Conservation (phyloP, 2,797 vertebrate genomes). For the Jordanella pulchra region DNA sequence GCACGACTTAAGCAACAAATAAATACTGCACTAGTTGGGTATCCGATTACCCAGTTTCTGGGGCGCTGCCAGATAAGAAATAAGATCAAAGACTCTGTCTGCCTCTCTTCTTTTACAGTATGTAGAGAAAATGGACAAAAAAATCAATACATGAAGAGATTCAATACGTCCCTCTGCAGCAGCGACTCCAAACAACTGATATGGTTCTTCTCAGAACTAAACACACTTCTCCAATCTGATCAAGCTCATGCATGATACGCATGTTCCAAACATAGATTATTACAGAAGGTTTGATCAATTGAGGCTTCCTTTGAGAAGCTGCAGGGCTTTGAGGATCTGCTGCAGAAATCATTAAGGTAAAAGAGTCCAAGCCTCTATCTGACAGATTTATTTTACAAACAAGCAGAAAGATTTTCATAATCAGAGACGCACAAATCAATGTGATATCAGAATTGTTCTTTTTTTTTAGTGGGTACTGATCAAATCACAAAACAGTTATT, state of each 20-base stretch:
- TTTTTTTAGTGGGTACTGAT: too few species aligned
- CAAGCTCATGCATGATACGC: background rate
- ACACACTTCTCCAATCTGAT: background rate
- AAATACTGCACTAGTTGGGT: background rate
- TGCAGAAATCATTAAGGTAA: background rate
- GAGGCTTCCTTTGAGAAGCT: background rate
- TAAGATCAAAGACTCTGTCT: constrained; percentile 19
- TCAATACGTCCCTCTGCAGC: background rate
- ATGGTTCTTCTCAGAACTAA: constrained; percentile 10
- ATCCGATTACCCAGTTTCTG: constrained; percentile 18
- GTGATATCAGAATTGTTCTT: background rate
- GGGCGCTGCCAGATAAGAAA: constrained; percentile 19
- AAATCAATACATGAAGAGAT: constrained; percentile 15
- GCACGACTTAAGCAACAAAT: constrained; percentile 54
- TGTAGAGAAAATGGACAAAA: constrained; percentile 7
- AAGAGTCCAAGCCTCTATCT: background rate
- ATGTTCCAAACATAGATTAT: background rate
- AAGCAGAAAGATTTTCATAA: background rate
- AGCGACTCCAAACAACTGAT: background rate
- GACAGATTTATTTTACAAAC: background rate
- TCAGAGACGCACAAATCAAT: background rate
- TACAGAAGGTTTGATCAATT: background rate
- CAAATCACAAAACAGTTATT: too few species aligned
- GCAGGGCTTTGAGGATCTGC: background rate
- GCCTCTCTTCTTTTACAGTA: constrained; percentile 8